phyloP scores from a whole-genome alignment of 2,113 vertebrate genomes.

The Anas platyrhynchos region DNA sequence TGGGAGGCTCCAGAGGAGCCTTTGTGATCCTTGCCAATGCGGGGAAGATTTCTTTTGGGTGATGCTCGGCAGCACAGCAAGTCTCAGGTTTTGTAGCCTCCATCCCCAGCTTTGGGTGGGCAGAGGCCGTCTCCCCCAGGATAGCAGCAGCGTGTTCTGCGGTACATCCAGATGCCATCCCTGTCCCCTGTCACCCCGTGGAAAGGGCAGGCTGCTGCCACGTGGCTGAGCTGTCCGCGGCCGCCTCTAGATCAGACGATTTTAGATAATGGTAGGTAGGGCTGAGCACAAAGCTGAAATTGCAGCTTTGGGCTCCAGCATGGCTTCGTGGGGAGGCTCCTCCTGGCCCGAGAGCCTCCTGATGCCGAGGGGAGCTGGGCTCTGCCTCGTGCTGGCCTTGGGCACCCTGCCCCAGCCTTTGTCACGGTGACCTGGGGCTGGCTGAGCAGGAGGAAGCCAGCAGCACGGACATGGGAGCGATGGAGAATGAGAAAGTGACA shows the following conservation, averaged over 20 bases:
- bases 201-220: not conserved
- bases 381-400: not conserved
- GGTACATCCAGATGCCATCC: not conserved
- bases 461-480: not conserved
- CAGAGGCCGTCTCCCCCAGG: not conserved
- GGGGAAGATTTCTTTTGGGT: not conserved
- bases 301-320: not conserved
- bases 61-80: not conserved
- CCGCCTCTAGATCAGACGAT: not conserved
- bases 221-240: not conserved
- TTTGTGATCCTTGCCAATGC: not conserved
- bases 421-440: fast-evolving
- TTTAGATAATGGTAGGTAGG: not conserved
- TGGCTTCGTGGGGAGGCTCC: not conserved
- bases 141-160: not conserved
- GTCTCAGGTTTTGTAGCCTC: not conserved
- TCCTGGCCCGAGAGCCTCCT: not conserved
- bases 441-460: not conserved
- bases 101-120: not conserved
- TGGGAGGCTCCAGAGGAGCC: not conserved
- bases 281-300: not conserved
- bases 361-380: not conserved
- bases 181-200: not conserved
- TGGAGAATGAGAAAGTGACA: not conserved
- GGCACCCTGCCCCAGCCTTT: not conserved